Percentiles rank a stretch among this genome's conserved stretches.
Conservation (phyloP, 2,888 invertebrate species). For the Dicycla oo region DNA sequence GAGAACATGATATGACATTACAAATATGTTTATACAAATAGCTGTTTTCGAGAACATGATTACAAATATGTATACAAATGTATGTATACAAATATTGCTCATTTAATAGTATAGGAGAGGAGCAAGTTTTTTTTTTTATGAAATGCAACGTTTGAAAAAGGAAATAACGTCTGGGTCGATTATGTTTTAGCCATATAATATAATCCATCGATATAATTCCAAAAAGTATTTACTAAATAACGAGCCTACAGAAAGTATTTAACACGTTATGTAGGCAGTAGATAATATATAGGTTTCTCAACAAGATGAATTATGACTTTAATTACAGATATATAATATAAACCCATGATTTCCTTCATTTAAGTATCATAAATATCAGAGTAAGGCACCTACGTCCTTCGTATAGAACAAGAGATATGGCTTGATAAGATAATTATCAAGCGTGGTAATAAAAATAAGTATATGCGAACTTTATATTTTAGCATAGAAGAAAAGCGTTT, state of each 20-base stretch:
- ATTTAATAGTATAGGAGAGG: too few species aligned
- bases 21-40: too few species aligned
- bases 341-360: conserved; percentile 10
- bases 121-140: too few species aligned
- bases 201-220: background rate
- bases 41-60: too few species aligned
- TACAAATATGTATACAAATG: too few species aligned
- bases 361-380: conserved; percentile 23
- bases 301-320: conserved; percentile 36
- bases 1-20: too few species aligned
- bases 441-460: background rate
- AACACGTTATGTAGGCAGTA: background rate
- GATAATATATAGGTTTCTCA: conserved; percentile 3
- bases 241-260: background rate
- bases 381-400: background rate
- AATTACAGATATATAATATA: conserved; percentile 27
- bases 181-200: background rate
- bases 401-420: background rate
- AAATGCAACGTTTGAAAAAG: too few species aligned
- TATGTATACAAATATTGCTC: too few species aligned
- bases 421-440: background rate
- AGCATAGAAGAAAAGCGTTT: background rate
- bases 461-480: background rate
- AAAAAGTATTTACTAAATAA: background rate
- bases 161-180: too few species aligned